phyloP scores from a whole-genome alignment of 2,113 vertebrate species.

The human region GRCh38 chr5:25827501-25828000 shows the following conservation, averaged over 20 bases:
- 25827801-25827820: background rate
- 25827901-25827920: background rate
- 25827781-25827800: background rate
- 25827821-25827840: background rate
- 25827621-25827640: too few species aligned
- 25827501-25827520: too few species aligned
- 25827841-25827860: background rate
- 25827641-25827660: too few species aligned
- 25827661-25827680: too few species aligned
- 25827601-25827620: too few species aligned
- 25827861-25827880: background rate
- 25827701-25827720: background rate
- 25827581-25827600: background rate
- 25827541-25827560: background rate
- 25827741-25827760: background rate
- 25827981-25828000: background rate
- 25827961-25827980: background rate
- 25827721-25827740: background rate
- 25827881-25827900: background rate
- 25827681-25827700: too few species aligned
- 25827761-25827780: background rate
- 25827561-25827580: background rate
- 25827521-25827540: background rate
- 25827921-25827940: background rate
- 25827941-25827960: background rate